Percentiles rank a stretch among this genome's conserved stretches.
Evolutionary conservation across 2,797 vertebrate species (phyloP).

Genomic region (Sitta carolinensis): DNA sequence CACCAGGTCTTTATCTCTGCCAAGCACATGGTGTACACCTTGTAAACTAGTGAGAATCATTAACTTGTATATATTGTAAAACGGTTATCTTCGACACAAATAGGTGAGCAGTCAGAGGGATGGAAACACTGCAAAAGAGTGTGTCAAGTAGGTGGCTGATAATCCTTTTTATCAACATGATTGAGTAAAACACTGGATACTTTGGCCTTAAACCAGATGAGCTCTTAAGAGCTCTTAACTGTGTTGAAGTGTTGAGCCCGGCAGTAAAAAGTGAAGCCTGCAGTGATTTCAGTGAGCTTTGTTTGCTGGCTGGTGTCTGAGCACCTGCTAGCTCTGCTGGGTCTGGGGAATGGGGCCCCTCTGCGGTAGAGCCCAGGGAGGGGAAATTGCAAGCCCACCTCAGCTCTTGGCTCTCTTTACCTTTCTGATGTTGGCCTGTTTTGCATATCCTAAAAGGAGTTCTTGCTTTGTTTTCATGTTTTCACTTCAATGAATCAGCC

Average conservation of each 20-base stretch:
- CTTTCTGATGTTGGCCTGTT: neutral
- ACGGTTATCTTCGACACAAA: neutral
- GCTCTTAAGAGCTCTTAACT: conserved; percentile 4
- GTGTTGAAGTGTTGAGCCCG: neutral
- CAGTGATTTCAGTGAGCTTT: neutral
- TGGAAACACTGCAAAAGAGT: neutral
- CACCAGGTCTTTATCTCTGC: neutral
- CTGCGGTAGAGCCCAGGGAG: neutral
- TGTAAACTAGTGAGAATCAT: conserved; percentile 28
- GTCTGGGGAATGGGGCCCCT: neutral
- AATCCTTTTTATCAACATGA: conserved; percentile 8
- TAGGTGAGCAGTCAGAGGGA: neutral
- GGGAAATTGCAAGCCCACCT: neutral
- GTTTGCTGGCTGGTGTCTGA: neutral
- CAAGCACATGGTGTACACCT: neutral
- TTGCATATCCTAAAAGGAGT: neutral
- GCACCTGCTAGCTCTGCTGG: neutral
- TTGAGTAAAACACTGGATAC: conserved; percentile 4
- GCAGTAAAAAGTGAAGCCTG: neutral
- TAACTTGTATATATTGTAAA: conserved; percentile 24
- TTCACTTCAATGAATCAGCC: neutral
- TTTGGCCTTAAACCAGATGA: conserved; percentile 21
- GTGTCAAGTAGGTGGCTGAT: conserved; percentile 14
- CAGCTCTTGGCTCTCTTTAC: neutral
- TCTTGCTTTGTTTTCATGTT: neutral